Evolutionary conservation across 2,113 vertebrate genomes (phyloP), one percentile per base, ranked within the genome.

Genomic region (Dromas ardeola): DNA sequence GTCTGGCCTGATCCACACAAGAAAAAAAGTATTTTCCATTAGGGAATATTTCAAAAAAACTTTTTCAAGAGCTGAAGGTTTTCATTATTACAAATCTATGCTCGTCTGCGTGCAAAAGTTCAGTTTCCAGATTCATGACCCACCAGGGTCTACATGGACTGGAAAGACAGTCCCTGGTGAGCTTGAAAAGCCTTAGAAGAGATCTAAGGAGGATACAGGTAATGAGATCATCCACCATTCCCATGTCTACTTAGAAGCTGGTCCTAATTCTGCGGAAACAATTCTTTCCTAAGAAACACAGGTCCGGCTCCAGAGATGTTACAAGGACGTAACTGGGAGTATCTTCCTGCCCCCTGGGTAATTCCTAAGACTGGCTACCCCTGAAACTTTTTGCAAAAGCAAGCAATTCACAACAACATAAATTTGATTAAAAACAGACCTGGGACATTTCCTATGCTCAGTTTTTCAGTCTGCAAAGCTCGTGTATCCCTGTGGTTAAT

Each of bases 401-500:
- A 90, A 88, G 47, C 34, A 36, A 86, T 84, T 92, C 77, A 62
- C 49, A 88, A 59, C 27, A 62, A 86, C 83, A 93, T 53, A 86
- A 49, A 93, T 81, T 63, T 94, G 47, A 95, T 92, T 96, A 72
- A 91, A 95, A 95, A 3, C 91, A 96, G 94, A 87, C 52, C 34
- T 76, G 83, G 45, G 81, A 93, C 69, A 62, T 89, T 96, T 97
- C 61, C 63, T 86, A 81, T 21, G 55, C 82, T 93, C 76, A 71
- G 76, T 45, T 30, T 91, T 92, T 92, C 76, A 93, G 59, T 52
- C 77, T 93, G 77, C 47, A 96, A 90, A 79, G 52, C 80, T 86
- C 80, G 84, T 83, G 80, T 73, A 86, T 88, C 95, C 61, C 94
- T 90, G 93, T 63, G 73, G 69, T 86, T 92, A 95, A 97, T 95